These are phyloP conservation scores for Calephelis virginiensis DNA, from an alignment of 1,140 invertebrate genomes.

Conservation along the genomic window DNA sequence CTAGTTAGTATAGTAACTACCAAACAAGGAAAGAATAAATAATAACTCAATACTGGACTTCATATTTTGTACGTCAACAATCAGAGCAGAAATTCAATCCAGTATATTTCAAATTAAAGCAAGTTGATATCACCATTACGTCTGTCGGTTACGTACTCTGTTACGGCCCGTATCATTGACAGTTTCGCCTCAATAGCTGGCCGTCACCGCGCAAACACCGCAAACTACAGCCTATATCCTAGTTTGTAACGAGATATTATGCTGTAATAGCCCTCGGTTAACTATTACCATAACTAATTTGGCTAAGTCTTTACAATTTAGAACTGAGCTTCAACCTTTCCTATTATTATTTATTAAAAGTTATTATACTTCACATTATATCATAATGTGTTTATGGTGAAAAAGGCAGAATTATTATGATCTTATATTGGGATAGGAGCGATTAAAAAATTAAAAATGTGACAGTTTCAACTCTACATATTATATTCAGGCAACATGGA, in stretches of 20 bases:
- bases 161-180: constrained; percentile 14
- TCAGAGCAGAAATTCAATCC: constrained; percentile 11
- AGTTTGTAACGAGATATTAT: constrained; percentile 16
- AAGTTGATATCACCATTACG: constrained; percentile 3
- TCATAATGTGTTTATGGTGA: not conserved
- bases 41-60: not conserved
- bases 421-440: too few species aligned
- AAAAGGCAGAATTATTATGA: too few species aligned
- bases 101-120: constrained; percentile 19
- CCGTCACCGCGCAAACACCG: constrained; percentile 18
- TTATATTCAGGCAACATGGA: too few species aligned
- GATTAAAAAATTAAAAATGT: too few species aligned
- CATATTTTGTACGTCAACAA: constrained; percentile 4
- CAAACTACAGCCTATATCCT: constrained; percentile 16
- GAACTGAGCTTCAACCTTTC: not conserved
- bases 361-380: not conserved
- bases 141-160: constrained; percentile 17
- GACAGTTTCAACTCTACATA: too few species aligned
- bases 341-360: not conserved
- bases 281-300: constrained; percentile 18
- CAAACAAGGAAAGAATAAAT: constrained; percentile 6
- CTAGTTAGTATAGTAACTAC: not conserved
- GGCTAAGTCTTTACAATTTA: constrained; percentile 12
- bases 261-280: constrained; percentile 16
- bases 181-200: constrained; percentile 21